Base-by-base conservation (phyloP, 2,113 vertebrate genomes). In the Sardina pilchardus region DNA sequence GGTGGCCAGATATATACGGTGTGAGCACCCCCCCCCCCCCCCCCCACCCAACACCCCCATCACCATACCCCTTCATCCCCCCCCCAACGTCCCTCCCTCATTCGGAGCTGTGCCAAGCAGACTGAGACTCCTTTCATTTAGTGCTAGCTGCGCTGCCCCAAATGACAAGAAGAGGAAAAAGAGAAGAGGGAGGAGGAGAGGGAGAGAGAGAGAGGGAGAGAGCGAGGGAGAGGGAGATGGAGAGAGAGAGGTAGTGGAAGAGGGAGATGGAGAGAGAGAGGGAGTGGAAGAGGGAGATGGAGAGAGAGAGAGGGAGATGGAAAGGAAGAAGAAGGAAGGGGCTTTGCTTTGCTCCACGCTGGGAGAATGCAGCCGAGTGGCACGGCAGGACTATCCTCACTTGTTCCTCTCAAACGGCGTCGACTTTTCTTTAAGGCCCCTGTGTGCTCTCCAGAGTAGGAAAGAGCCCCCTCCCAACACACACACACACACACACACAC, bases 101-200 rank as follows among this genome's bases (percentile, higher is more conserved):
- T 34, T 78, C 34, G 36, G 71, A 78, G 71, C 71, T 75, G 67
- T 75, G 67, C 67, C 67, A 75, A 30, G 67, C 67, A 75, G 67
- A 75, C 67, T 39, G 26, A 78, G 71, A 36, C 71, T 71, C n/a
- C 63, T 71, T 71, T 71, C 63, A 71, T 71, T 71, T 8, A 71
- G n/a, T 26, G 1, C n/a, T 36, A 16, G 71, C 71, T 78, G 30
- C 71, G 39, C 12, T 17, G 30, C 71, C 17, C 30, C 71, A 78
- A 78, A 78, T 78, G 71, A 39, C 30, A 78, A 14, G 71, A 78
- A 17, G 67, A 67, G 59, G 56, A 75, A 14, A 26, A 63, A 14
- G 3, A 34, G 67, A 16, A 34, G n/a, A 34, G 7, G 26, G 8
- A 67, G 24, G n/a, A 26, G 0, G n/a, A 67, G 59, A 10, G 4